These are phyloP conservation scores for Pararge aegeria DNA, from an alignment of 1,140 invertebrate species.

Conservation along the genomic window DNA sequence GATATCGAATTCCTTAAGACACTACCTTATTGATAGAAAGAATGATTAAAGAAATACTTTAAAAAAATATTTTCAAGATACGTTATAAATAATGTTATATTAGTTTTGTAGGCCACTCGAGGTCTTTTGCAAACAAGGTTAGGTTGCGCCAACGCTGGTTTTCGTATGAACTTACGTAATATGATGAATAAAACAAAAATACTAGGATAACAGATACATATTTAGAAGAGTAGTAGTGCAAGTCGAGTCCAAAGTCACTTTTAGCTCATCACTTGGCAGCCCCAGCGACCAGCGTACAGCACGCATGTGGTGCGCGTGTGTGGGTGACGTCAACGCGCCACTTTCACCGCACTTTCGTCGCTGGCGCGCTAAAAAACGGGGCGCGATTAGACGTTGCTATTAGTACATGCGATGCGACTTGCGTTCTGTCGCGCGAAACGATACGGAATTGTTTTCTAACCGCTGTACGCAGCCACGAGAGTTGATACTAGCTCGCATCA, in stretches of 20 bases:
- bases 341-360: conserved; percentile 79
- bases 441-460: conserved; percentile 60
- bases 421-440: conserved; percentile 58
- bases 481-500: no score
- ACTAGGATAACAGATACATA: no score
- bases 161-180: no score
- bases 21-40: no score
- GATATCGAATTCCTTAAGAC: no score
- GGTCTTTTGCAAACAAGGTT: no score
- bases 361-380: conserved; percentile 70
- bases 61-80: no score
- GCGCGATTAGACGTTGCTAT: conserved; percentile 62
- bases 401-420: conserved; percentile 69
- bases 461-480: conserved; percentile 1
- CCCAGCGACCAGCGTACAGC: conserved; percentile 31
- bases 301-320: conserved; percentile 63
- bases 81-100: no score
- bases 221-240: not conserved
- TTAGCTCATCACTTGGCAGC: not conserved
- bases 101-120: no score
- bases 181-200: no score
- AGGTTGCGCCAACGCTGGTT: no score
- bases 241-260: not conserved
- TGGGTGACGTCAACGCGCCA: conserved; percentile 73
- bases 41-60: no score